Evolutionary conservation across 2,888 invertebrate species (phyloP), one percentile per base, ranked within the genome.

Genomic region (Brachylomia viminalis): DNA sequence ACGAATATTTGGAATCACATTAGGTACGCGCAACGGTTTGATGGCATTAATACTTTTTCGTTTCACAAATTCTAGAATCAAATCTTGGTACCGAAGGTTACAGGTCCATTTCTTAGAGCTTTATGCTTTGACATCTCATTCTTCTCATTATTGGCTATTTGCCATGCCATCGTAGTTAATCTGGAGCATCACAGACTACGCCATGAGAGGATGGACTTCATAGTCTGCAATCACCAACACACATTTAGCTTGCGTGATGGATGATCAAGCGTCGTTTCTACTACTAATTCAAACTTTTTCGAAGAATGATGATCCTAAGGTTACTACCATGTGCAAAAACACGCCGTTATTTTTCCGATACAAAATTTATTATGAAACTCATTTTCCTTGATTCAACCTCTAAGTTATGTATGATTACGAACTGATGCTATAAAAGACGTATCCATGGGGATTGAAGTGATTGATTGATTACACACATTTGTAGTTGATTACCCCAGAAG

Each of bases 1-100:
- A 76, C 70, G 69, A 79, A 85, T 84, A 81, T 84, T 86, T 81
- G 72, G n/a, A 67, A 74, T 69, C 23, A n/a, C n/a, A 69, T 64
- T 73, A 78, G 65, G 42, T 71, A 27, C 15, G 59, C 33, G 27
- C 23, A 79, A 59, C 42, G 59, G 33, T 67, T 69, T 11, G 17
- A 42, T 33, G 30, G 42, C 42, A 47, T 61, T 54, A 54, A 61
- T 45, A 42, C 33, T 64, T 58, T 33, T n/a, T 33, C 42, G 30
- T 33, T 27, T 54, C 13, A 71, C 2, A 42, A 42, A 7, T 45
- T 59, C 7, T 42, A 42, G 0, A 15, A 61, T 10, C 38, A 45
- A n/a, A 52, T 38, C 23, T 15, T 42, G 6, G n/a, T 70, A 79
- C 5, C 27, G 7, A 52, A 30, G 23, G 45, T 59, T 49, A n/a